phyloP scores from a whole-genome alignment of 2,888 invertebrate genomes.

The Lagria hirta region DNA sequence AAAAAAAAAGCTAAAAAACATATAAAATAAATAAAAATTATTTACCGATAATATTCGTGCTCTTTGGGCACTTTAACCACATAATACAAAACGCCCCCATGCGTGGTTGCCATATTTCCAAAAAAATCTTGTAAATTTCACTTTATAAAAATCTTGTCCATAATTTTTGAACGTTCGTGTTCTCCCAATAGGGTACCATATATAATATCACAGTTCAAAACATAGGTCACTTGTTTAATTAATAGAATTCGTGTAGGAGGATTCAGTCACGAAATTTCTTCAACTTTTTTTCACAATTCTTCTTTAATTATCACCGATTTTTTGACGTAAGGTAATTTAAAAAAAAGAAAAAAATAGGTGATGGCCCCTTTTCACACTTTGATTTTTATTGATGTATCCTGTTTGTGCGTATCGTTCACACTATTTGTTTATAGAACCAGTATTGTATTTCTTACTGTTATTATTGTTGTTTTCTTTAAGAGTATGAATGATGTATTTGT shows the following conservation, averaged over 20 bases:
- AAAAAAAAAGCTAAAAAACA: no score
- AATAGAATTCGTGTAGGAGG: no score
- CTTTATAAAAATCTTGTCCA: slow-evolving; percentile 9
- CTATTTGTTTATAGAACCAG: no score
- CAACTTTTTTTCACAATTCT: no score
- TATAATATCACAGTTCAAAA: slow-evolving; percentile 18
- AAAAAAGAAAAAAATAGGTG: background rate
- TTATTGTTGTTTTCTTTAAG: no score
- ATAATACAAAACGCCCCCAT: slow-evolving; percentile 71
- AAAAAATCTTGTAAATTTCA: background rate
- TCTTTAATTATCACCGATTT: slow-evolving; percentile 10
- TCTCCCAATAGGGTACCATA: slow-evolving; percentile 12
- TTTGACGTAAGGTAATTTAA: background rate
- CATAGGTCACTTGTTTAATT: slow-evolving; percentile 23
- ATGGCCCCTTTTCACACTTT: slow-evolving; percentile 15
- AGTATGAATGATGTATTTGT: no score
- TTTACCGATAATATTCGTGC: no score
- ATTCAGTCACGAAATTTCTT: slow-evolving; percentile 14
- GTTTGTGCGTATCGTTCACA: background rate
- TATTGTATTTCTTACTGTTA: no score
- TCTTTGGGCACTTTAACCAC: slow-evolving; percentile 66
- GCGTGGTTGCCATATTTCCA: slow-evolving; percentile 58
- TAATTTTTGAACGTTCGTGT: slow-evolving; percentile 10
- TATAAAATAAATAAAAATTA: no score
- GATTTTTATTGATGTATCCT: slow-evolving; percentile 13